phyloP scores from a whole-genome alignment of 2,888 invertebrate genomes.

The Bellardia bayeri region DNA sequence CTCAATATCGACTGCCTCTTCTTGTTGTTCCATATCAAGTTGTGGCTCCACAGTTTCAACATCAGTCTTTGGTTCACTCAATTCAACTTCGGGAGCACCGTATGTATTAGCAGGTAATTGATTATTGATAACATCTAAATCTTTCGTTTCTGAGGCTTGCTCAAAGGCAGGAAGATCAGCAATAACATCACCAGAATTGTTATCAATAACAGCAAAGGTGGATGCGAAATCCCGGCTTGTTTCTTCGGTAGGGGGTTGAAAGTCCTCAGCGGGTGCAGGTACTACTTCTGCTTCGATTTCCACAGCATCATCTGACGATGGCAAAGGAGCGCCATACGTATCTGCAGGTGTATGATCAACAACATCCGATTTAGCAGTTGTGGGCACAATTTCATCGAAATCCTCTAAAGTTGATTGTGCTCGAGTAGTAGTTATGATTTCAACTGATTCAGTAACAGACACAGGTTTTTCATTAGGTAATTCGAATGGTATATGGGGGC shows the following conservation, averaged over 20 bases:
- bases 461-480: conserved; percentile 77
- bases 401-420: conserved; percentile 69
- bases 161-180: conserved; percentile 81
- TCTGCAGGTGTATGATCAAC: conserved; percentile 77
- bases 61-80: conserved; percentile 41
- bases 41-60: conserved; percentile 55
- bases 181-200: conserved; percentile 77
- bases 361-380: conserved; percentile 48
- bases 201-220: conserved; percentile 72
- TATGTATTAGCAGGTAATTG: conserved; percentile 76
- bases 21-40: conserved; percentile 5
- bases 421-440: conserved; percentile 66
- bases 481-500: conserved; percentile 79
- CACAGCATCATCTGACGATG: not conserved
- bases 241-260: conserved; percentile 80
- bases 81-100: conserved; percentile 75
- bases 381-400: conserved; percentile 55
- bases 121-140: conserved; percentile 55
- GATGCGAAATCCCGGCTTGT: conserved; percentile 78
- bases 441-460: conserved; percentile 71
- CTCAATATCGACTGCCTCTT: conserved; percentile 43
- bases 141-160: conserved; percentile 72
- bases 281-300: conserved; percentile 72
- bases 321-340: conserved; percentile 78
- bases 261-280: conserved; percentile 78